These are phyloP conservation scores for Brachirus orientalis DNA, from an alignment of 2,113 vertebrate genomes.

Conservation along the genomic window DNA sequence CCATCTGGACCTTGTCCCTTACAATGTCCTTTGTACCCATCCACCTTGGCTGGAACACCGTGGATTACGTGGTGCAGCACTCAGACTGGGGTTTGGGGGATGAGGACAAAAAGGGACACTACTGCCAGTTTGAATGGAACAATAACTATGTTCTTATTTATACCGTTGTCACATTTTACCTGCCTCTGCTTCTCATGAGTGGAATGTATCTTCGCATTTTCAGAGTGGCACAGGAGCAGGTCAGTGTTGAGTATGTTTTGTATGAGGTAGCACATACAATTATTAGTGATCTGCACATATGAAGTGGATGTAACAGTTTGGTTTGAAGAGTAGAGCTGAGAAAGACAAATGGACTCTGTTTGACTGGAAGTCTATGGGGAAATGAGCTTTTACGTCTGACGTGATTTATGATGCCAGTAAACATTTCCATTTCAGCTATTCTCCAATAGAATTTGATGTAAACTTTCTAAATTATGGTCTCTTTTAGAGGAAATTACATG, in stretches of 20 bases:
- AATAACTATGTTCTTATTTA: constrained; percentile 86
- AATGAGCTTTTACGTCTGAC: no score
- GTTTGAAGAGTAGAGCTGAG: no score
- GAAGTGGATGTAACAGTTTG: no score
- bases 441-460: neutral
- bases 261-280: neutral
- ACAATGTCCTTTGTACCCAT: constrained; percentile 90
- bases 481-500: no score
- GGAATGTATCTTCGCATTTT: constrained; percentile 91
- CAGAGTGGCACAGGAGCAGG: constrained; percentile 88
- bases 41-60: constrained; percentile 93
- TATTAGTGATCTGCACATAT: no score
- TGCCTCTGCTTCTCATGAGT: constrained; percentile 91
- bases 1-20: constrained; percentile 89
- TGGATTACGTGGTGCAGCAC: constrained; percentile 81
- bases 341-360: no score
- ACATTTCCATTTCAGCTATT: neutral
- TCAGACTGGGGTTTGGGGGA: constrained; percentile 44
- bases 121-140: constrained; percentile 89
- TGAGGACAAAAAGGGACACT: constrained; percentile 61
- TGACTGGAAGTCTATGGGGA: no score
- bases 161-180: constrained; percentile 87
- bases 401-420: no score
- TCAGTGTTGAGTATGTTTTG: constrained; percentile 41
- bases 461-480: no score